Evolutionary conservation across 2,113 vertebrate genomes (phyloP).

Genomic region (Leucopsar rothschildi): DNA sequence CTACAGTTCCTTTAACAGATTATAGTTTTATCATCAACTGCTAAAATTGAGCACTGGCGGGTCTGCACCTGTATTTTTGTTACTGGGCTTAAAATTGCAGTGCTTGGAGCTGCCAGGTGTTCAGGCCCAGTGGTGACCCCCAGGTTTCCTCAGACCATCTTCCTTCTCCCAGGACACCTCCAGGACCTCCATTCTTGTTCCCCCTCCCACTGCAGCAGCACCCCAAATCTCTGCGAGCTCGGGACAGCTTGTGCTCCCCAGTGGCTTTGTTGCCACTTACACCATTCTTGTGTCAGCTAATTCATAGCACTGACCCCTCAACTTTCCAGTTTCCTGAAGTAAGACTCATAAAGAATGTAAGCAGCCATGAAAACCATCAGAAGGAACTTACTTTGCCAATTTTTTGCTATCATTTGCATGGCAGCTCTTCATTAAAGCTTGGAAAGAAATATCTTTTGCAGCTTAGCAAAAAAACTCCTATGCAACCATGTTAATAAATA

Average conservation of each 20-base stretch:
- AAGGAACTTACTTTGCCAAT: background rate
- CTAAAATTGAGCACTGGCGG: background rate
- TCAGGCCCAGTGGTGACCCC: background rate
- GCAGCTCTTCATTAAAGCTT: background rate
- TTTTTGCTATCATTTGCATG: background rate
- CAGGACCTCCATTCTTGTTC: fast-evolving
- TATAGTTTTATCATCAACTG: background rate
- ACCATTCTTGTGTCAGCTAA: background rate
- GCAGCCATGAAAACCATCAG: background rate
- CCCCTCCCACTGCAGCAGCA: background rate
- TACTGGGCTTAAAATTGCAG: background rate
- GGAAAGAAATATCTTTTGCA: background rate
- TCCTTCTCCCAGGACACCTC: background rate
- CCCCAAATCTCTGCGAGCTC: fast-evolving
- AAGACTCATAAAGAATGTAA: background rate
- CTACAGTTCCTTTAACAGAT: background rate
- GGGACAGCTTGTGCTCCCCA: background rate
- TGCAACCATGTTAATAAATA: fast-evolving
- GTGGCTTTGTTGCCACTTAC: background rate
- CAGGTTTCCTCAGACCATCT: background rate
- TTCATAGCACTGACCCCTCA: background rate
- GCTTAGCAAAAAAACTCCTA: background rate
- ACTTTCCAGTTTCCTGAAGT: background rate
- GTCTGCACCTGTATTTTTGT: background rate
- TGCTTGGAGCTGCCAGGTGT: background rate